A percentile compares a stretch with the other conserved stretches of the same genome.
Evolutionary conservation across 2,888 invertebrate species (phyloP).

Genomic region (Torymus aiolomorphi): DNA sequence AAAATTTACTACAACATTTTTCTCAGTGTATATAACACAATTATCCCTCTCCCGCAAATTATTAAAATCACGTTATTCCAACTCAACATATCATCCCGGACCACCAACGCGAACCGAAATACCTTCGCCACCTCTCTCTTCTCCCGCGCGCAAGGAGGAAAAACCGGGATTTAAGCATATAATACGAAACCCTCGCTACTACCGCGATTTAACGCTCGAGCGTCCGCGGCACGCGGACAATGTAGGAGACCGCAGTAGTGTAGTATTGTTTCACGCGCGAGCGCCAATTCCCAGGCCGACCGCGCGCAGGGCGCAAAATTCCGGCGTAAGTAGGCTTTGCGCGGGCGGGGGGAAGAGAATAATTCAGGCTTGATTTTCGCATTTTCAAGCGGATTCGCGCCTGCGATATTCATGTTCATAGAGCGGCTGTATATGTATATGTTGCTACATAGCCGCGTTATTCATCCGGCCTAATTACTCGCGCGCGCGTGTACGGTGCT

Average conservation of each 20-base stretch:
- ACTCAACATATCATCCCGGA: too few relatives aligned
- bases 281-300: conserved; percentile 45
- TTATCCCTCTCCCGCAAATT: background rate
- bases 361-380: conserved; percentile 48
- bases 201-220: conserved; percentile 11
- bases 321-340: conserved; percentile 41
- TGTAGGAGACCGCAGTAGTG: conserved; percentile 16
- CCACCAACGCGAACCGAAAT: too few relatives aligned
- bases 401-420: conserved; percentile 31
- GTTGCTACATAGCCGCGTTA: background rate
- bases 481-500: background rate
- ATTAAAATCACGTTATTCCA: background rate
- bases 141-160: too few relatives aligned
- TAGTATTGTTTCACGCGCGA: conserved; percentile 37
- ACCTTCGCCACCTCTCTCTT: too few relatives aligned
- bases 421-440: too few relatives aligned
- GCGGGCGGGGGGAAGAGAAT: conserved; percentile 11
- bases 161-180: too few relatives aligned
- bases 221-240: conserved; percentile 24
- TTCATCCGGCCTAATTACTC: conserved; percentile 34
- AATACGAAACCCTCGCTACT: too few relatives aligned
- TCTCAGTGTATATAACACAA: too few relatives aligned
- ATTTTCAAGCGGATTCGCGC: conserved; percentile 35
- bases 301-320: conserved; percentile 62
- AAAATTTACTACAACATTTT: too few relatives aligned